Evolutionary conservation across 1,140 invertebrate species (phyloP), one percentile per base, ranked within the genome.

Genomic region (Vollenhovia emeryi): DNA sequence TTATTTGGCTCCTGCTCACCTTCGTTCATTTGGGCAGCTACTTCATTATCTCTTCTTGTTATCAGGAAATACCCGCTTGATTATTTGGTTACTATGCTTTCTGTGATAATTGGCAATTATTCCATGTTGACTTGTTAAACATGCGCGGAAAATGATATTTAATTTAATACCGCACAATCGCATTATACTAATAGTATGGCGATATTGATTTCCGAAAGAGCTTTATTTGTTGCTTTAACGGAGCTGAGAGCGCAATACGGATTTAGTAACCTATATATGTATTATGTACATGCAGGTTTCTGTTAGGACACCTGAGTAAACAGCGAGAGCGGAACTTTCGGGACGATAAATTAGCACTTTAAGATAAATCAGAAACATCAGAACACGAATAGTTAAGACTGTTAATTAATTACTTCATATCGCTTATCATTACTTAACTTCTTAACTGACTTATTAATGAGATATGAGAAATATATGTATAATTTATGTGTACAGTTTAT

Each of bases 161-260:
- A 82, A 82, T 68, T 80, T 80, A 68, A 80, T 71, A 71, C 66
- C 50, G 13, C 60, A 80, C 64, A 71, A 80, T 80, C 64, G 64
- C 50, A 71, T 80, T 80, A 80, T 43, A 80, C 64, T 80, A 80
- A 80, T 55, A 52, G 64, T 52, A 71, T 30, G 18, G 24, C 36
- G 50, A 57, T 87, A 84, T 84, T 60, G 87, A 87, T 87, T 76
- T 66, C 30, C 73, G 48, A n/a, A 48, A 82, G 71, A 50, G 60
- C 76, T 80, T 71, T 71, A 82, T 84, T 82, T 73, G 60, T 84
- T 87, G 73, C 55, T 21, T 40, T 73, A 84, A 75, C 52, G 57
- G 13, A 57, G 48, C 73, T 18, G 50, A 55, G 52, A 15, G 60
- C 64, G 64, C n/a, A n/a, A 73, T 73, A 24, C 36, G 50, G n/a